Evolutionary conservation across 2,888 invertebrate species (phyloP).

Genomic region (Callimorpha dominula): DNA sequence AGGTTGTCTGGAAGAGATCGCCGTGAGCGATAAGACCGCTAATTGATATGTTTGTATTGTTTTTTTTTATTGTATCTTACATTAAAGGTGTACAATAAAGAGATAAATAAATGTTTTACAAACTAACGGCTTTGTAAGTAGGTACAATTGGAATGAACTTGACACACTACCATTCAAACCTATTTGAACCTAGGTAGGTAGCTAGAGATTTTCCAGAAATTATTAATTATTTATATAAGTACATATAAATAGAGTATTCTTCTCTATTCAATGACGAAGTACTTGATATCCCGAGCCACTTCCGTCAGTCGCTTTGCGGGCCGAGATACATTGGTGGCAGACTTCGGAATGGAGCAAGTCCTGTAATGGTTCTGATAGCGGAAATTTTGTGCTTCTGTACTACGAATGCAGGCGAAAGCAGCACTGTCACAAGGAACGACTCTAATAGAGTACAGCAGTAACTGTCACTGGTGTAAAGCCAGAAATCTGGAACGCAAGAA

Average conservation of each 20-base stretch:
- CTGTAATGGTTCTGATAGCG: background rate
- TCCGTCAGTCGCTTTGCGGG: background rate
- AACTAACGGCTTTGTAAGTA: background rate
- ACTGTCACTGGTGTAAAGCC: background rate
- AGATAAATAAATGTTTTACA: background rate
- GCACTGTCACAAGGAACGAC: too few species aligned
- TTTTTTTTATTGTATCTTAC: too few species aligned
- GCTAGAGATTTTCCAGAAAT: too few species aligned
- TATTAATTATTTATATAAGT: too few species aligned
- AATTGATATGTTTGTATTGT: too few species aligned
- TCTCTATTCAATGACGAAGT: too few species aligned
- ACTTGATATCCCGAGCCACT: background rate
- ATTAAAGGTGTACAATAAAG: too few species aligned
- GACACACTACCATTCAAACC: too few species aligned
- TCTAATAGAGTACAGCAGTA: background rate
- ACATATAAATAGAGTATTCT: too few species aligned
- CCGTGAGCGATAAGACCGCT: too few species aligned
- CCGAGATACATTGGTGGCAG: background rate
- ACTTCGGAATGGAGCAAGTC: background rate
- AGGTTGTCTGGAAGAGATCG: too few species aligned
- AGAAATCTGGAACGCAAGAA: background rate
- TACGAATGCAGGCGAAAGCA: background rate
- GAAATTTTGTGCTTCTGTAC: background rate
- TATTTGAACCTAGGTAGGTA: too few species aligned
- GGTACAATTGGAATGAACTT: background rate